Evolutionary conservation across 2,888 invertebrate genomes (phyloP).

Genomic region (Euphydryas editha): DNA sequence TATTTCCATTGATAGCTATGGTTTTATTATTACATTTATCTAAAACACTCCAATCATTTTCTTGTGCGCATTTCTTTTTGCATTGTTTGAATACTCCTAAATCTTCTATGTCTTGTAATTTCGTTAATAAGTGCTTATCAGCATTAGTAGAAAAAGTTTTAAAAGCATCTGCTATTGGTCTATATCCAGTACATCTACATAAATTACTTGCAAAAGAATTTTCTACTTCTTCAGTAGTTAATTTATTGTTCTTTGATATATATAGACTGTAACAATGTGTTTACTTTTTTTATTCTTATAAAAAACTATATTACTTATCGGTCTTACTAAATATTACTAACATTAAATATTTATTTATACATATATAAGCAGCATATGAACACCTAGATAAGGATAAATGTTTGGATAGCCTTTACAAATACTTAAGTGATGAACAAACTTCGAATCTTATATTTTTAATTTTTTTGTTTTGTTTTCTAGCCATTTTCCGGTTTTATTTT

Average conservation of each 20-base stretch:
- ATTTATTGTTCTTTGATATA: slow-evolving; percentile 71
- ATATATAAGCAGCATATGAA: too few species aligned
- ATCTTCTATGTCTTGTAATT: slow-evolving; percentile 79
- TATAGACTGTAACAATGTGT: slow-evolving; percentile 66
- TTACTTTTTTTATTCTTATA: too few species aligned
- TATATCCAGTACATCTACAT: slow-evolving; percentile 91
- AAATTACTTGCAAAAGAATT: slow-evolving; percentile 91
- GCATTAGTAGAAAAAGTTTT: slow-evolving; percentile 88
- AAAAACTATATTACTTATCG: not conserved
- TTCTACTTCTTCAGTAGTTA: slow-evolving; percentile 87
- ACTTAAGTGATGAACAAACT: too few species aligned
- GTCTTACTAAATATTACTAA: not conserved
- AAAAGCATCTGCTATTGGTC: slow-evolving; percentile 91
- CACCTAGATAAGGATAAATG: too few species aligned
- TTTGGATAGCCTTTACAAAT: too few species aligned
- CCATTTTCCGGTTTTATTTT: too few species aligned
- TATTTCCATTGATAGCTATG: slow-evolving; percentile 66
- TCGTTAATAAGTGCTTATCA: slow-evolving; percentile 73
- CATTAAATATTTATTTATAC: too few species aligned
- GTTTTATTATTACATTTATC: slow-evolving; percentile 63
- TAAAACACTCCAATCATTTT: slow-evolving; percentile 59
- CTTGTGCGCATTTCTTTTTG: slow-evolving; percentile 54
- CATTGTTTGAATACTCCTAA: slow-evolving; percentile 59
- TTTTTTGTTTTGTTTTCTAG: too few species aligned
- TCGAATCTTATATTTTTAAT: too few species aligned